Conservation (phyloP, 2,113 vertebrate species). For the Heloderma charlesbogerti region DNA sequence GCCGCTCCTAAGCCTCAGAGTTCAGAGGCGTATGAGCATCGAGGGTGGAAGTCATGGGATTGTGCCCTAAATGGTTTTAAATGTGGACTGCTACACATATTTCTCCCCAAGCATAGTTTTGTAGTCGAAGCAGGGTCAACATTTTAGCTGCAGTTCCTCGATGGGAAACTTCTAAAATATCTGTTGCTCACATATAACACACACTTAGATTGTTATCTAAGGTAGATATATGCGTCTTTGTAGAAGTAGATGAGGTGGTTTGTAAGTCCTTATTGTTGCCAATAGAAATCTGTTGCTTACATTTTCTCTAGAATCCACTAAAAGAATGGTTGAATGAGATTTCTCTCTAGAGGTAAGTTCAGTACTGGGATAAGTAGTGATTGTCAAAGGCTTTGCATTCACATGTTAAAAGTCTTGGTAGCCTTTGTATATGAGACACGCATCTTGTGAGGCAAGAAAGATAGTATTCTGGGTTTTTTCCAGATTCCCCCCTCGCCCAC, state of each 20-base stretch:
- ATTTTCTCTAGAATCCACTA: conserved; percentile 8
- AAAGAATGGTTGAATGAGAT: not conserved
- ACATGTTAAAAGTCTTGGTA: not conserved
- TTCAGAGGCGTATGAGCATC: no score
- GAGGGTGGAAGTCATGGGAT: no score
- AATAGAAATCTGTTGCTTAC: conserved; percentile 1
- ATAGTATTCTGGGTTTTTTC: not conserved
- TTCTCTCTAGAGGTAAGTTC: not conserved
- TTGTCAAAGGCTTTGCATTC: not conserved
- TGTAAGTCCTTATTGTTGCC: not conserved
- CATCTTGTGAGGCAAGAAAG: not conserved
- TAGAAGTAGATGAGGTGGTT: not conserved
- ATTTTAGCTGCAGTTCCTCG: not conserved
- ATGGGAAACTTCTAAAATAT: not conserved
- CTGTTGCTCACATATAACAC: not conserved
- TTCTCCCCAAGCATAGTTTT: not conserved
- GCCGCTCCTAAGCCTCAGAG: no score
- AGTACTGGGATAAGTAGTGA: not conserved
- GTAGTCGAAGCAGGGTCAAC: not conserved
- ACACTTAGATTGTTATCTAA: not conserved
- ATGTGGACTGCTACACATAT: not conserved
- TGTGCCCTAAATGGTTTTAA: not conserved
- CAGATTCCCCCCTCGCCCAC: no score
- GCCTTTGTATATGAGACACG: not conserved
- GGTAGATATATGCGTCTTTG: not conserved